These are phyloP conservation scores for Micromesistius poutassou DNA, from an alignment of 2,797 vertebrate genomes.

Conservation along the genomic window DNA sequence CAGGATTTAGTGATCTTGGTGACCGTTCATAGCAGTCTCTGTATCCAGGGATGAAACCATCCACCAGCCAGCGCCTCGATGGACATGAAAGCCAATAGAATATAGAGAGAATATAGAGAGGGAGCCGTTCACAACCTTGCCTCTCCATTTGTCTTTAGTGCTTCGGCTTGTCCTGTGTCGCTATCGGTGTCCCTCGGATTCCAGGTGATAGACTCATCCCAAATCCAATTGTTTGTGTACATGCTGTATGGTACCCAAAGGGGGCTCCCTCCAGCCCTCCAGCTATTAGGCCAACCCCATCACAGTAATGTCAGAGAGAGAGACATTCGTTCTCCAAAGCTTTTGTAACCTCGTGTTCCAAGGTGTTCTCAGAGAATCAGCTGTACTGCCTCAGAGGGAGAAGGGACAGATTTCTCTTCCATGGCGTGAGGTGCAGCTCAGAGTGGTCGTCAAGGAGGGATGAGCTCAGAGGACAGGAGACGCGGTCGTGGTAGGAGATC, in stretches of 20 bases:
- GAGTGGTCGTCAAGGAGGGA: not conserved
- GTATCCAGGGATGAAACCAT: not conserved
- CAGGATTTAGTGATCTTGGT: slow-evolving; percentile 26
- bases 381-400: not conserved
- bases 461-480: not conserved
- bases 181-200: not conserved
- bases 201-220: slow-evolving; percentile 25
- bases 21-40: slow-evolving; percentile 10
- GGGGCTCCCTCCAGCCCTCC: slow-evolving; percentile 13
- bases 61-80: not conserved
- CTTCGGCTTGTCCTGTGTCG: not conserved
- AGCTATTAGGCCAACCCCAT: slow-evolving; percentile 28
- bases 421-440: not conserved
- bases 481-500: not conserved
- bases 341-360: not conserved
- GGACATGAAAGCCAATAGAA: too few species aligned
- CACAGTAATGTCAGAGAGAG: slow-evolving; percentile 18
- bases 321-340: slow-evolving; percentile 7
- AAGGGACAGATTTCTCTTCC: not conserved
- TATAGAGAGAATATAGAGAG: not conserved
- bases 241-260: slow-evolving; percentile 24
- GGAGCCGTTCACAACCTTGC: not conserved
- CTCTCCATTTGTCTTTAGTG: not conserved
- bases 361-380: not conserved
- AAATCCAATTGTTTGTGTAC: slow-evolving; percentile 33